Conservation (phyloP, 2,888 invertebrate species). For the Pseudanteris insignis region DNA sequence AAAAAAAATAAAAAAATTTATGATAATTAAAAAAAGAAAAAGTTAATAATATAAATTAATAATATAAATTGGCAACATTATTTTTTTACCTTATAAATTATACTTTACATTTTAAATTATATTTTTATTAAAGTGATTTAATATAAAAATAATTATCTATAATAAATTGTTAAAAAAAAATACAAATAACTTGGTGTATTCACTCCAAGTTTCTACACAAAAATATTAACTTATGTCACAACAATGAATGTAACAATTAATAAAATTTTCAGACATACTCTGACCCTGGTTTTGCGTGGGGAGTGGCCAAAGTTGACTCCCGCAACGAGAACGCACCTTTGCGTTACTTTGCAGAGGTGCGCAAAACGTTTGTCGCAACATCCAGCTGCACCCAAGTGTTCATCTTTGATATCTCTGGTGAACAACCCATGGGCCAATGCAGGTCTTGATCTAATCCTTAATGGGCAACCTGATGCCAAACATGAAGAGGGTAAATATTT, state of each 20-base stretch:
- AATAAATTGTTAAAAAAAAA: too few species aligned
- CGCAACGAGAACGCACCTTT: constrained; percentile 66
- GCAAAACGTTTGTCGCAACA: constrained; percentile 65
- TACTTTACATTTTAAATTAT: too few species aligned
- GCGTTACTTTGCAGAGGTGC: constrained; percentile 66
- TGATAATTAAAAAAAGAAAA: too few species aligned
- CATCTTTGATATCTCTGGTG: constrained; percentile 70
- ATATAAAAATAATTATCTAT: too few species aligned
- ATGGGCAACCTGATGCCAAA: constrained; percentile 63
- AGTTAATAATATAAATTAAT: too few species aligned
- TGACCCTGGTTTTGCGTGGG: constrained; percentile 69
- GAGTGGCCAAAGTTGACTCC: constrained; percentile 70
- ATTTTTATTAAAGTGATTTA: too few species aligned
- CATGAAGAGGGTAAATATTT: constrained; percentile 66
- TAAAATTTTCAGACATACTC: constrained; percentile 57
- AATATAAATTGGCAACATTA: too few species aligned
- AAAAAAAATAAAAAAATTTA: too few species aligned
- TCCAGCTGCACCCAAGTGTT: constrained; percentile 70
- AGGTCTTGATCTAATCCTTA: constrained; percentile 65
- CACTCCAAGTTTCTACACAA: background rate
- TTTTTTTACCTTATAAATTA: too few species aligned
- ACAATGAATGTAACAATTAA: too few species aligned
- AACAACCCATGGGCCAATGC: constrained; percentile 69
- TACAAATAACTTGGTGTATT: too few species aligned
- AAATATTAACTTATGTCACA: background rate